phyloP scores from a whole-genome alignment of 2,797 vertebrate species.

The Sebastes paucispinis region DNA sequence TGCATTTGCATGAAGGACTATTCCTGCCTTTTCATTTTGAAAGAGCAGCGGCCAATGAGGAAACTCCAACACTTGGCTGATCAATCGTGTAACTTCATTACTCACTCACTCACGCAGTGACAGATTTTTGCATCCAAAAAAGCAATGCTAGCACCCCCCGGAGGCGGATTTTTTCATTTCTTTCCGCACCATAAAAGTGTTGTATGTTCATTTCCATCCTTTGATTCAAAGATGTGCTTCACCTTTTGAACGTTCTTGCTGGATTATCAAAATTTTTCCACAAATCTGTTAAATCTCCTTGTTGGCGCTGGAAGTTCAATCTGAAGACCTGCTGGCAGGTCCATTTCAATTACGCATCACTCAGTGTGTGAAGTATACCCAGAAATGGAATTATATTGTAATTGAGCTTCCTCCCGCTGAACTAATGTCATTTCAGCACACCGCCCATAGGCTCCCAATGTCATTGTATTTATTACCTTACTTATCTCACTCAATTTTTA shows the following conservation, averaged over 20 bases:
- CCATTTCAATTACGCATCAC: slow-evolving; percentile 45
- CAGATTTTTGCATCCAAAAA: neutral
- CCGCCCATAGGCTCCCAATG: slow-evolving; percentile 44
- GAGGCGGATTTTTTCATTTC: neutral
- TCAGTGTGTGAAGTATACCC: slow-evolving; percentile 41
- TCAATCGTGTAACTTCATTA: too few species aligned
- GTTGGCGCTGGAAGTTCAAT: slow-evolving; percentile 27
- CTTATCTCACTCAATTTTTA: slow-evolving; percentile 53
- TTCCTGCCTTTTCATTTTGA: too few species aligned
- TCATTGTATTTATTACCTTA: slow-evolving; percentile 59
- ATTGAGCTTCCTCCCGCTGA: slow-evolving; percentile 39
- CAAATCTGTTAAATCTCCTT: slow-evolving; percentile 19
- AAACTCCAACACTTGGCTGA: too few species aligned
- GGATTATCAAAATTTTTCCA: slow-evolving; percentile 9
- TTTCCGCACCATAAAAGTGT: neutral
- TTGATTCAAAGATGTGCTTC: neutral
- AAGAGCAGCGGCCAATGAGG: too few species aligned
- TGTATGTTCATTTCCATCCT: neutral
- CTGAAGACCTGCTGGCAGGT: slow-evolving; percentile 38
- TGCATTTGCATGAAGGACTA: too few species aligned
- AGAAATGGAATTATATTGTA: slow-evolving; percentile 44
- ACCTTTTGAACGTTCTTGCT: neutral
- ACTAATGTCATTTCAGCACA: slow-evolving; percentile 52
- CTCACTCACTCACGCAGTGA: too few species aligned
- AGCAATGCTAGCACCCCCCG: neutral